Evolutionary conservation across 2,888 invertebrate species (phyloP), one percentile per base, ranked within the genome.

Genomic region (Agonopterix subpropinquella): DNA sequence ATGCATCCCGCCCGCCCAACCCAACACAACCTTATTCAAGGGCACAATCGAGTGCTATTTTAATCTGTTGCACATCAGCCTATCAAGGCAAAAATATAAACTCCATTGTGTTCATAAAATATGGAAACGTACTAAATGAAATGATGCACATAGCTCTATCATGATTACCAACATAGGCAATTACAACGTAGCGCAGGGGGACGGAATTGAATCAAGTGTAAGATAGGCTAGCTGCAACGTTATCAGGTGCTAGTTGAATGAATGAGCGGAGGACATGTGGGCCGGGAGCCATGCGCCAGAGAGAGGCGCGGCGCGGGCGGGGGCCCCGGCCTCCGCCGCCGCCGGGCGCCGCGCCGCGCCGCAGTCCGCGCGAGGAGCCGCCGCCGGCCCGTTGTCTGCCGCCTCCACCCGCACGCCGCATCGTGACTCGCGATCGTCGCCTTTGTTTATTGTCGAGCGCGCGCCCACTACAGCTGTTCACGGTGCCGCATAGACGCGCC

Each of bases 291-390:
- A 28, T 28, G 28, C 28, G 28, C 53, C 53, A 55, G 28, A 28
- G 28, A 28, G 28, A 28, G 28, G 28, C 28, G 58, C 54, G 56
- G 52, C 52, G 63, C 54, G 55, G 61, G 60, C 53, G 61, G 59
- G 62, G 54, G 61, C 56, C 61, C 61, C 52, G 61, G 48, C 52
- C 52, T 50, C 61, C 58, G 54, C 63, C 56, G 60, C 52, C 65
- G 61, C 62, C 64, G 61, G 65, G 59, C 59, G 61, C 56, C 51
- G 58, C 55, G 53, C 76, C 76, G 57, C 54, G 53, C 79, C 77
- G 80, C 85, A 85, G 85, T 85, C 77, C 80, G 80, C 78, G 82
- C 77, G 73, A 74, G 74, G 71, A 67, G 75, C 76, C 79, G 74
- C 68, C 66, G 72, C 55, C 68, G 80, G 81, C 68, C 64, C 58